Evolutionary conservation across 2,797 vertebrate genomes (phyloP).

Genomic region (Leptatherina wallacei): DNA sequence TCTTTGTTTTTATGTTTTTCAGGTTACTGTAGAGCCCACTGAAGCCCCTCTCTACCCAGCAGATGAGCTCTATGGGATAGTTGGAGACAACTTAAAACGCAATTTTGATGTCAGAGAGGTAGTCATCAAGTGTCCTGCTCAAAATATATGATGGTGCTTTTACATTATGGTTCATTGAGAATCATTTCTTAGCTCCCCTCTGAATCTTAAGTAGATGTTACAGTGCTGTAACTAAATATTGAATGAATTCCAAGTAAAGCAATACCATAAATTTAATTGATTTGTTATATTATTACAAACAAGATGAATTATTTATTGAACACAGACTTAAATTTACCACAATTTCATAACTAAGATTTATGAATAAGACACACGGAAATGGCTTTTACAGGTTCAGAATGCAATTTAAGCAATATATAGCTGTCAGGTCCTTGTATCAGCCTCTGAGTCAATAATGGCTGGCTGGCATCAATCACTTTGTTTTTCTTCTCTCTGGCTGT

Average conservation of each 20-base stretch:
- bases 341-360: conserved; percentile 2
- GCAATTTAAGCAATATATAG: conserved; percentile 27
- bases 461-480: conserved; percentile 36
- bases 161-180: neutral
- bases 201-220: neutral
- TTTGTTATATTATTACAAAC: neutral
- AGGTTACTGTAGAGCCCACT: conserved; percentile 90
- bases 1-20: conserved; percentile 9
- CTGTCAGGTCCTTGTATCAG: conserved; percentile 28
- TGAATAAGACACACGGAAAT: conserved; percentile 6
- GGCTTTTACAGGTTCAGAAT: conserved; percentile 13
- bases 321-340: too few relatives aligned
- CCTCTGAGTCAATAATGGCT: conserved; percentile 34
- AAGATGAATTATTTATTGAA: conserved; percentile 4
- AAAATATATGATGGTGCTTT: neutral
- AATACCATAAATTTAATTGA: conserved; percentile 11
- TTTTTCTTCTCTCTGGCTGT: conserved; percentile 25
- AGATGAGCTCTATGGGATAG: conserved; percentile 96
- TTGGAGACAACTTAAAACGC: conserved; percentile 93
- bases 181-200: conserved; percentile 7
- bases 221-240: conserved; percentile 14
- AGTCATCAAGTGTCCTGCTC: conserved; percentile 19
- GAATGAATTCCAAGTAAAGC: conserved; percentile 1
- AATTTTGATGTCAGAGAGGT: conserved; percentile 97
- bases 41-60: conserved; percentile 92